These are phyloP conservation scores for Dendropsophus ebraccatus DNA, from an alignment of 2,113 vertebrate genomes.

Conservation along the genomic window DNA sequence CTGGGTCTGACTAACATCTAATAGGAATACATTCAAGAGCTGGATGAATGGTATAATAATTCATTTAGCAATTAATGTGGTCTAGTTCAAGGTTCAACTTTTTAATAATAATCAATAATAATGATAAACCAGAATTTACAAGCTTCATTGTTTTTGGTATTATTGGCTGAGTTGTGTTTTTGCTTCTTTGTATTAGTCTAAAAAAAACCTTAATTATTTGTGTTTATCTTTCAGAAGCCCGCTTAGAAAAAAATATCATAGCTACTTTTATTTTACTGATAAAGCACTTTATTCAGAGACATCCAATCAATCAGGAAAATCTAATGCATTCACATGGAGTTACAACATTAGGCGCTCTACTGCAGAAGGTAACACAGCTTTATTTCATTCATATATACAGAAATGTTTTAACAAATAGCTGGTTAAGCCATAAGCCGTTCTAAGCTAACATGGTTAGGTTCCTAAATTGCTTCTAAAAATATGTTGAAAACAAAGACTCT, in stretches of 20 bases:
- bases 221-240: slow-evolving; percentile 80
- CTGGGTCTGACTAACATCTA: too few relatives aligned
- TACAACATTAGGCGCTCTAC: slow-evolving; percentile 84
- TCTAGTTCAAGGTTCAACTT: too few relatives aligned
- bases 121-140: too few relatives aligned
- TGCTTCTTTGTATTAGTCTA: background rate
- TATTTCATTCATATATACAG: background rate
- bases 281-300: slow-evolving; percentile 94
- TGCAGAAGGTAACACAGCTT: slow-evolving; percentile 83
- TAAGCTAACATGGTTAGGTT: background rate
- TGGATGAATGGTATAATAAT: too few relatives aligned
- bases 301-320: slow-evolving; percentile 92
- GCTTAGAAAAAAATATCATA: slow-evolving; percentile 91
- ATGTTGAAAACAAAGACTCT: background rate
- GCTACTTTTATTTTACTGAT: slow-evolving; percentile 92
- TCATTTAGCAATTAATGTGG: too few relatives aligned
- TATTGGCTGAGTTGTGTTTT: background rate
- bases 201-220: background rate
- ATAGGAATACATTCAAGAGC: too few relatives aligned
- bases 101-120: too few relatives aligned
- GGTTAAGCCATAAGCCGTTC: too few relatives aligned
- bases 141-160: background rate
- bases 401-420: too few relatives aligned
- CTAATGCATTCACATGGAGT: slow-evolving; percentile 88
- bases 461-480: background rate